Evolutionary conservation across 2,888 invertebrate species (phyloP).

Genomic region (Corbicula japonica): DNA sequence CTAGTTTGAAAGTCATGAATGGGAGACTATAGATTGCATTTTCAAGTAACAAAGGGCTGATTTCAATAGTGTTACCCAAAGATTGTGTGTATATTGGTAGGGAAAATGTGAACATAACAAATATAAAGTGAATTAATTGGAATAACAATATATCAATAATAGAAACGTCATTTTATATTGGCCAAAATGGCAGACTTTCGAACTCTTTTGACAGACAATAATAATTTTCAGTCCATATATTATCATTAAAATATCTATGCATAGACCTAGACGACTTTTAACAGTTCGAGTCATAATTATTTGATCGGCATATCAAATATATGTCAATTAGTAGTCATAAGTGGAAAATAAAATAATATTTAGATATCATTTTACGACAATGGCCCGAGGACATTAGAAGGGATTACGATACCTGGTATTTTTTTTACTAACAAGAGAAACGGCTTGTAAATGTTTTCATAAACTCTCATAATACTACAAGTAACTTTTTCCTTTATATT

Average conservation of each 20-base stretch:
- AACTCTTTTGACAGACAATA: no score
- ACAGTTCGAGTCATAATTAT: background rate
- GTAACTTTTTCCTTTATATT: background rate
- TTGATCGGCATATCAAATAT: conserved; percentile 13
- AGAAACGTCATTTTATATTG: no score
- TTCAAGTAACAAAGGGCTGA: conserved; percentile 4
- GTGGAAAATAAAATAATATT: conserved; percentile 29
- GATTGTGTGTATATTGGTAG: no score
- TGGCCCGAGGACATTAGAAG: conserved; percentile 10
- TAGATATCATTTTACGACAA: conserved; percentile 42
- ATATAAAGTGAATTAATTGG: no score
- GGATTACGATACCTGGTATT: conserved; percentile 7
- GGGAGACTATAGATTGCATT: conserved; percentile 13
- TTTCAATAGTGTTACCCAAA: no score
- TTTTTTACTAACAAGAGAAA: background rate
- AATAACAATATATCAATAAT: no score
- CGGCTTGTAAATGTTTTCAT: conserved; percentile 25
- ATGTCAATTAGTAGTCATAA: conserved; percentile 26
- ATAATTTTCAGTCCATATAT: no score
- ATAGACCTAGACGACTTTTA: conserved; percentile 1
- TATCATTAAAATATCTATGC: no score
- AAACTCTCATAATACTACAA: background rate
- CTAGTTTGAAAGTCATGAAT: conserved; percentile 16
- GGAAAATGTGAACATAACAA: no score
- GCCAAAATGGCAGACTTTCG: no score